These are phyloP conservation scores for Pelagia noctiluca DNA, from an alignment of 30 jellyfish, hydroid and myxozoan species.

Conservation along the genomic window DNA sequence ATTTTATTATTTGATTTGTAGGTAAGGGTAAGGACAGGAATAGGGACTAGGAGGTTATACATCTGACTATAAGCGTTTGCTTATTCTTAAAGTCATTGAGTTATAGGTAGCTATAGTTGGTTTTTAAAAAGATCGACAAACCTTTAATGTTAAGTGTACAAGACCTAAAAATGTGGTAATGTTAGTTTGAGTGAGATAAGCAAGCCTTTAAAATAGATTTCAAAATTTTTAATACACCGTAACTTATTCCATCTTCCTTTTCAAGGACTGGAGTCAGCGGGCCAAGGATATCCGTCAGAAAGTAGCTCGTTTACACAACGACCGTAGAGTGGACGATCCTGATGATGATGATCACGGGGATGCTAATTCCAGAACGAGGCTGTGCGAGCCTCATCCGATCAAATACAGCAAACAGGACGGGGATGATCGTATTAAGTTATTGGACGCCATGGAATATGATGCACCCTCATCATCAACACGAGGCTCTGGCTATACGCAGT, in stretches of 20 bases:
- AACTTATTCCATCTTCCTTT: background rate
- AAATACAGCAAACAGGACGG: constrained; percentile 64
- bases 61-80: too few relatives aligned
- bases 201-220: background rate
- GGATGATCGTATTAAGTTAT: constrained; percentile 57
- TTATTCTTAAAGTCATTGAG: too few relatives aligned
- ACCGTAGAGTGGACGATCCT: constrained; percentile 49
- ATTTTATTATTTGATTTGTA: too few relatives aligned
- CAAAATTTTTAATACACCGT: background rate
- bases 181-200: background rate
- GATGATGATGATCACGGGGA: constrained; percentile 53
- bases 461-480: constrained; percentile 40
- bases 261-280: constrained; percentile 77
- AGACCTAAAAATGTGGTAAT: background rate
- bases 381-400: constrained; percentile 51
- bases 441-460: constrained; percentile 69
- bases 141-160: too few relatives aligned
- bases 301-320: constrained; percentile 10
- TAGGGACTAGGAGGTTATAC: too few relatives aligned
- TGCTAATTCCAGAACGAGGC: constrained; percentile 65
- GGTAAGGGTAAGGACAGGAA: too few relatives aligned
- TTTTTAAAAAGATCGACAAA: too few relatives aligned
- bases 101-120: too few relatives aligned
- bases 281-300: constrained; percentile 70
- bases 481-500: constrained; percentile 51